Conservation (phyloP, 2,797 vertebrate species). For the Sebastes ruberrimus region DNA sequence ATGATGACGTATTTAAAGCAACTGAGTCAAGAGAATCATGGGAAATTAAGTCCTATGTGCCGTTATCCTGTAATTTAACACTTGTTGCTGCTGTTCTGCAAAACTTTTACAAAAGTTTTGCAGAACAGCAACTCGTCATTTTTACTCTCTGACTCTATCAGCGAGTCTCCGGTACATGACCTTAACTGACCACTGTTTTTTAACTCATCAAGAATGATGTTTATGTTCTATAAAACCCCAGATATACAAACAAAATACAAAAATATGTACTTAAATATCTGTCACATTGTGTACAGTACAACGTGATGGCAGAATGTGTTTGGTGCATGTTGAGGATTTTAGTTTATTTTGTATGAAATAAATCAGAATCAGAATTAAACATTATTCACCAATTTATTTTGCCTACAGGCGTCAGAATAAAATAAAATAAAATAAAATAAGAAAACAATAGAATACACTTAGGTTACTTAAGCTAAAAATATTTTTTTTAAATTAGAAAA, state of each 20-base stretch:
- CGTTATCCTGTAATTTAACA: neutral
- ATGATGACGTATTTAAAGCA: neutral
- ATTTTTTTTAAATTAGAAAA: too few relatives aligned
- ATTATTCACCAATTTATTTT: neutral
- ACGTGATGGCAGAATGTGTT: neutral
- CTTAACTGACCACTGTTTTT: neutral
- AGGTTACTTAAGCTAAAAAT: neutral
- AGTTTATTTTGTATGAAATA: neutral
- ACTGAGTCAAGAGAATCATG: neutral
- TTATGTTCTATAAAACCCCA: neutral
- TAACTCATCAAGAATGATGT: too few relatives aligned
- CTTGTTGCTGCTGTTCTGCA: neutral
- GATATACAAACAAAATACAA: neutral
- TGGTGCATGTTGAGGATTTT: neutral
- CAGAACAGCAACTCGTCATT: neutral
- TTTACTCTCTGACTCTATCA: neutral
- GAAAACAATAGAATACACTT: neutral
- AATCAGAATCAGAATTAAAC: neutral
- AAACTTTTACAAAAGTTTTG: neutral
- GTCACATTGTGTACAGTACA: neutral
- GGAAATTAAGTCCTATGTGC: neutral
- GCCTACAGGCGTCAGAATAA: neutral
- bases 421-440: neutral
- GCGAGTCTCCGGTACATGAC: neutral
- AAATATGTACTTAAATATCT: too few relatives aligned